Evolutionary conservation across 2,113 vertebrate genomes (phyloP).

Genomic region (Phoenicopterus ruber): DNA sequence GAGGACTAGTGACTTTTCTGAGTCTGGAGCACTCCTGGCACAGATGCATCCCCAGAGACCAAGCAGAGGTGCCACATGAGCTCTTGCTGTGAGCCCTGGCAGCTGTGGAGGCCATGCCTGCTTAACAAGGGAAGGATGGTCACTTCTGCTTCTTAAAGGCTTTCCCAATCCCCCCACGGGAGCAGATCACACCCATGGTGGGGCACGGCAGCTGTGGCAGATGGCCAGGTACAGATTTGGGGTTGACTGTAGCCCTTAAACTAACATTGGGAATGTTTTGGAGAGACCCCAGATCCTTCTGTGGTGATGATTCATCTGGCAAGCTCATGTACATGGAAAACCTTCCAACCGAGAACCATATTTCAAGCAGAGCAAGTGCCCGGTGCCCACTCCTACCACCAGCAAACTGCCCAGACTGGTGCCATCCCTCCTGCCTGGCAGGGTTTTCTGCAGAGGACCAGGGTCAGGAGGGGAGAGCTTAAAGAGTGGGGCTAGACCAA

Average conservation of each 20-base stretch:
- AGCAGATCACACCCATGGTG: not conserved
- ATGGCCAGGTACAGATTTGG: not conserved
- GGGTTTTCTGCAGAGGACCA: not conserved
- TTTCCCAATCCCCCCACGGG: not conserved
- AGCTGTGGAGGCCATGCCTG: not conserved
- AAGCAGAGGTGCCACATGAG: not conserved
- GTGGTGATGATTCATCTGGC: not conserved
- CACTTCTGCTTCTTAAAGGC: not conserved
- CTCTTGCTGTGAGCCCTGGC: not conserved
- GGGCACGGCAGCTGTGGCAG: not conserved
- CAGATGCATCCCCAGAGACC: not conserved
- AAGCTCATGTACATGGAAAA: rapidly evolving
- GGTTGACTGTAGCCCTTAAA: not conserved
- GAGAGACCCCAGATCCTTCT: not conserved
- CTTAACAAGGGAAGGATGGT: not conserved
- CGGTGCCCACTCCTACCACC: not conserved
- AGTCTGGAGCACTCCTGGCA: not conserved
- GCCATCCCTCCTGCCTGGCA: not conserved
- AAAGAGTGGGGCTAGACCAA: not conserved
- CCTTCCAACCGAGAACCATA: not conserved
- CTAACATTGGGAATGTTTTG: not conserved
- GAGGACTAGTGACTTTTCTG: not conserved
- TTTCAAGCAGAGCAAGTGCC: not conserved
- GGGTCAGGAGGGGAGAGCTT: not conserved
- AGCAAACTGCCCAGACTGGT: not conserved